These are phyloP conservation scores for Neodiprion lecontei DNA, from an alignment of 1,140 invertebrate genomes.

Conservation along the genomic window DNA sequence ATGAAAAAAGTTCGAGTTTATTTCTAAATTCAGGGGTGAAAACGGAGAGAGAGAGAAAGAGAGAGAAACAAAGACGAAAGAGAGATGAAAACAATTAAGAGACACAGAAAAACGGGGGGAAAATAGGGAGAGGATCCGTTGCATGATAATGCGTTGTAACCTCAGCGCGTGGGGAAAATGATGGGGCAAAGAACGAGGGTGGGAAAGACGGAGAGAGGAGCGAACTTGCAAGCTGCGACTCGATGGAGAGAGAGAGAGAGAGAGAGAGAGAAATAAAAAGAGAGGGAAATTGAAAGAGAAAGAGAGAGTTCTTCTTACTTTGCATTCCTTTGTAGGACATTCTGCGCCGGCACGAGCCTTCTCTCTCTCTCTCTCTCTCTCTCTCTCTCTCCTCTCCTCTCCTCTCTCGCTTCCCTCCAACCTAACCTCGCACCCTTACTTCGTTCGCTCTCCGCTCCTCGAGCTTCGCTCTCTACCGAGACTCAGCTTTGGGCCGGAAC, in stretches of 20 bases:
- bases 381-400: background rate
- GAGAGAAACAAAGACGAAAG: constrained; percentile 30
- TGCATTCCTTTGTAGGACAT: background rate
- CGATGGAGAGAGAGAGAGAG: background rate
- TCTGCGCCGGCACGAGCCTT: background rate
- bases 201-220: background rate
- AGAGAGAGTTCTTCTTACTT: background rate
- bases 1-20: constrained; percentile 29
- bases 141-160: constrained; percentile 5
- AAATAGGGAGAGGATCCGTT: constrained; percentile 38
- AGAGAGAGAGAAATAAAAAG: no score
- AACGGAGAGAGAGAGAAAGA: constrained; percentile 26
- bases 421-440: background rate
- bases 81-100: constrained; percentile 18
- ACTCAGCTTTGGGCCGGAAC: no score
- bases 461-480: no score
- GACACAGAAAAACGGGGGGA: background rate
- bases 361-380: constrained; percentile 14
- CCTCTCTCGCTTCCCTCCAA: background rate
- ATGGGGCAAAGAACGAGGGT: background rate
- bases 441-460: background rate
- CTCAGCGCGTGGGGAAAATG: background rate
- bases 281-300: no score
- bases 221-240: background rate
- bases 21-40: constrained; percentile 52